Conservation (phyloP, 2,888 invertebrate species). For the Cantharis nigra region DNA sequence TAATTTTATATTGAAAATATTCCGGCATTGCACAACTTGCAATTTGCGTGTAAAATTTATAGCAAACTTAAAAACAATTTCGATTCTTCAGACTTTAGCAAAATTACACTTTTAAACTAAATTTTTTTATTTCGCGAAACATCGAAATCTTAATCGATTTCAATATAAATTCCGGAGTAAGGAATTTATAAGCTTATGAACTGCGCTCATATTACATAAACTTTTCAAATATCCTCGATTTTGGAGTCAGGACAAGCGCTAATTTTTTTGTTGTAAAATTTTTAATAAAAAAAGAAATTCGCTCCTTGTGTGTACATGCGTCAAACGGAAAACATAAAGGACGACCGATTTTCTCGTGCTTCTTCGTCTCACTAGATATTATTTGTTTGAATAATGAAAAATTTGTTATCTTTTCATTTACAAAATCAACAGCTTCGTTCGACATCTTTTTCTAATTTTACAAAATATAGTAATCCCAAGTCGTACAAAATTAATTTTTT, state of each 20-base stretch:
- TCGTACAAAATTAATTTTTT: not conserved
- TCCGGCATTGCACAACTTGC: constrained; percentile 18
- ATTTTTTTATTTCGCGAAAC: not conserved
- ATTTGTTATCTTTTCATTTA: constrained; percentile 27
- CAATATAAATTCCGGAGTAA: constrained; percentile 51
- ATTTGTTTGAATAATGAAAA: constrained; percentile 18
- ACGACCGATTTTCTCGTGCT: constrained; percentile 8
- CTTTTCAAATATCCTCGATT: constrained; percentile 43
- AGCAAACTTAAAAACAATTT: not conserved
- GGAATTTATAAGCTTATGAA: constrained; percentile 45
- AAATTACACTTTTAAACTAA: not conserved
- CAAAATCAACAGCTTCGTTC: constrained; percentile 6
- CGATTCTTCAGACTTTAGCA: not conserved
- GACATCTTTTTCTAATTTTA: not conserved
- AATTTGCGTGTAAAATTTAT: constrained; percentile 24
- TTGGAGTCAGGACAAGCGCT: not conserved
- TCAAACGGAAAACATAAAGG: too few species aligned
- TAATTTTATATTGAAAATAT: constrained; percentile 26
- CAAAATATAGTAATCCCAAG: not conserved
- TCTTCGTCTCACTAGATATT: constrained; percentile 8
- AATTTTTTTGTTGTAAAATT: constrained; percentile 19
- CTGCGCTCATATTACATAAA: constrained; percentile 44
- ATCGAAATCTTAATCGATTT: constrained; percentile 41
- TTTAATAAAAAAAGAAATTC: constrained; percentile 7
- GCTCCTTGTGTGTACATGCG: not conserved